Conservation (phyloP, 2,797 vertebrate genomes). For the Antennarius maculatus region DNA sequence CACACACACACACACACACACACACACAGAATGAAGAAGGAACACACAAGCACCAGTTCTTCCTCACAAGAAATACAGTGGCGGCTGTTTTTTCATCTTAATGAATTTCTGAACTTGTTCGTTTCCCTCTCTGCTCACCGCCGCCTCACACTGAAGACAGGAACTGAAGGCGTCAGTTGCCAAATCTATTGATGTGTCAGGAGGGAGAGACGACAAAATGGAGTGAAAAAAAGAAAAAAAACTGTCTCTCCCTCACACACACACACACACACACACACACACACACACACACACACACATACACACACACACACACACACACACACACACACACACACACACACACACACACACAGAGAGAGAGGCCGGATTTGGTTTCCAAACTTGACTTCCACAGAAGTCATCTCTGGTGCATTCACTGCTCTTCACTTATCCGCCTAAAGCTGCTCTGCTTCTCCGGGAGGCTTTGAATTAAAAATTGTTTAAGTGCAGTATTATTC, state of each 20-base stretch:
- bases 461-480: slow-evolving; percentile 71
- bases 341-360: slow-evolving; percentile 34
- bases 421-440: slow-evolving; percentile 60
- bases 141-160: slow-evolving; percentile 50
- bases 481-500: slow-evolving; percentile 51
- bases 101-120: slow-evolving; percentile 77
- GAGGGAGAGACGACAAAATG: slow-evolving; percentile 78
- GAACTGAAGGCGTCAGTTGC: slow-evolving; percentile 73
- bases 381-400: slow-evolving; percentile 73
- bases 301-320: slow-evolving; percentile 6
- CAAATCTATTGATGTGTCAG: slow-evolving; percentile 79
- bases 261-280: slow-evolving; percentile 12
- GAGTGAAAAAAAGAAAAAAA: slow-evolving; percentile 75
- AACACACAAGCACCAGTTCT: slow-evolving; percentile 22
- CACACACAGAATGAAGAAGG: slow-evolving; percentile 6
- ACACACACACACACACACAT: slow-evolving; percentile 13
- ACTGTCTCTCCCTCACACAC: slow-evolving; percentile 32
- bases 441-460: slow-evolving; percentile 54
- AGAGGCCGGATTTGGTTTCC: slow-evolving; percentile 38
- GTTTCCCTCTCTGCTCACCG: slow-evolving; percentile 52
- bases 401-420: slow-evolving; percentile 74
- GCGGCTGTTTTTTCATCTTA: slow-evolving; percentile 73
- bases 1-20: slow-evolving; percentile 18
- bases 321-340: slow-evolving; percentile 8
- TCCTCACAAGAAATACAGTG: slow-evolving; percentile 48